Evolutionary conservation across 2,888 invertebrate species (phyloP).

Genomic region (Eupithecia tripunctaria): DNA sequence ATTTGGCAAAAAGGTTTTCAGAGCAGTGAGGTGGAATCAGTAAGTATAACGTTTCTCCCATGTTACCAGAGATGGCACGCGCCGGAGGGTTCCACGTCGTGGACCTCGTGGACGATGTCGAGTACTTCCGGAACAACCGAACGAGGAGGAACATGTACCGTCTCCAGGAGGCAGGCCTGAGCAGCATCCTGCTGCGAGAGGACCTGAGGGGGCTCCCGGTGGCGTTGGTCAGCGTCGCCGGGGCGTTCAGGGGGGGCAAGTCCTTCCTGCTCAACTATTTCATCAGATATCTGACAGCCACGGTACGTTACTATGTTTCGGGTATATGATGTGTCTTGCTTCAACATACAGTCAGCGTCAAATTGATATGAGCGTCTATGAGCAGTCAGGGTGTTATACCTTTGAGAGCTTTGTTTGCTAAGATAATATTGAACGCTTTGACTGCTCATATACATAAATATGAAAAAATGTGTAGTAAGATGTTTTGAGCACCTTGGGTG

Average conservation of each 20-base stretch:
- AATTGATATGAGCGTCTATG: no score
- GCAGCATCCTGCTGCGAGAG: slow-evolving; percentile 31
- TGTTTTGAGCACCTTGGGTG: no score
- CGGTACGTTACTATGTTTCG: slow-evolving; percentile 28
- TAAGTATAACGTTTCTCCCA: neutral
- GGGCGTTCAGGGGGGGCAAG: slow-evolving; percentile 48
- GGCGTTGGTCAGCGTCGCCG: slow-evolving; percentile 48
- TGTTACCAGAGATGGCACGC: slow-evolving; percentile 6
- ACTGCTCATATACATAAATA: no score
- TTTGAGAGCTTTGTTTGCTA: no score
- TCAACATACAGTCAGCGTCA: no score
- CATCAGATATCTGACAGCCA: slow-evolving; percentile 43
- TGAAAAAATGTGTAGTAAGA: no score
- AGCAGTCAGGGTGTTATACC: no score
- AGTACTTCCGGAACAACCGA: neutral
- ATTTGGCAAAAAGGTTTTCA: no score
- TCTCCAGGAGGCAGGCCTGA: slow-evolving; percentile 36
- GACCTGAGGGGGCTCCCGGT: slow-evolving; percentile 42
- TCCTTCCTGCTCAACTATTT: slow-evolving; percentile 49
- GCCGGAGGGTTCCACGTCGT: slow-evolving; percentile 29
- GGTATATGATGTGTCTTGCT: neutral
- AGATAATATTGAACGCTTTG: no score
- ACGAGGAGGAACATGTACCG: slow-evolving; percentile 17
- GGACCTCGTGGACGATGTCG: slow-evolving; percentile 12
- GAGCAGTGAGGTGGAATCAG: no score